Evolutionary conservation across 2,113 vertebrate species (phyloP).

Genomic region (Casuarius casuarius): DNA sequence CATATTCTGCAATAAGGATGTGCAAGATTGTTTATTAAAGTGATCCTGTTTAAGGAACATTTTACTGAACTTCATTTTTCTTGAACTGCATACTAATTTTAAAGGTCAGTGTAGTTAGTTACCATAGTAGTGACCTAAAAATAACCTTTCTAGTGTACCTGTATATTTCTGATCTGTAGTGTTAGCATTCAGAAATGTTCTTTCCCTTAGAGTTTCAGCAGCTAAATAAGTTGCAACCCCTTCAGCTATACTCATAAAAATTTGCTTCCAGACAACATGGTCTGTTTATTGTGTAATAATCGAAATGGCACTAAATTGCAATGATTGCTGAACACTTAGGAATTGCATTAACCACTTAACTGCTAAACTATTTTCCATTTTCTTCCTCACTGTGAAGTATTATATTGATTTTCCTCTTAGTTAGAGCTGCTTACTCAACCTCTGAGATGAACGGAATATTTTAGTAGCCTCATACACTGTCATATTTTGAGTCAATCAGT

Average conservation of each 20-base stretch:
- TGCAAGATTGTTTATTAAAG: constrained; percentile 57
- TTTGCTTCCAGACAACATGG: constrained; percentile 88
- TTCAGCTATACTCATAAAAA: constrained; percentile 89
- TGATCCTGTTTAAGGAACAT: constrained; percentile 53
- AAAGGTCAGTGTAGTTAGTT: constrained; percentile 75
- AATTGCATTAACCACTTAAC: constrained; percentile 85
- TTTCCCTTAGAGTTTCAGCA: constrained; percentile 79
- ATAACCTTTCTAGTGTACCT: constrained; percentile 81
- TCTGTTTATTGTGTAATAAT: constrained; percentile 91
- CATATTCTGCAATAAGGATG: constrained; percentile 37
- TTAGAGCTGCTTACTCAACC: constrained; percentile 43
- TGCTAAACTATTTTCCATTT: constrained; percentile 72
- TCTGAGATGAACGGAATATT: constrained; percentile 41
- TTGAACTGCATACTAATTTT: constrained; percentile 75
- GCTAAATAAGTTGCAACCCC: constrained; percentile 85
- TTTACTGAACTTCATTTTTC: constrained; percentile 71
- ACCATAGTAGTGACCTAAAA: constrained; percentile 77
- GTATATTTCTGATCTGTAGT: constrained; percentile 73
- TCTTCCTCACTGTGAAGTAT: constrained; percentile 47
- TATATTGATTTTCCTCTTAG: constrained; percentile 47
- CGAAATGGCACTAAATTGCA: constrained; percentile 88
- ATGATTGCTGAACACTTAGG: constrained; percentile 85
- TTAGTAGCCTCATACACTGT: neutral
- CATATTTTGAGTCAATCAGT: constrained; percentile 51
- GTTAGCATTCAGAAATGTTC: constrained; percentile 77